A percentile compares a stretch with the other conserved stretches of the same genome.
Conservation (phyloP, 1,140 invertebrate species). For the Oreohelix idahoensis region DNA sequence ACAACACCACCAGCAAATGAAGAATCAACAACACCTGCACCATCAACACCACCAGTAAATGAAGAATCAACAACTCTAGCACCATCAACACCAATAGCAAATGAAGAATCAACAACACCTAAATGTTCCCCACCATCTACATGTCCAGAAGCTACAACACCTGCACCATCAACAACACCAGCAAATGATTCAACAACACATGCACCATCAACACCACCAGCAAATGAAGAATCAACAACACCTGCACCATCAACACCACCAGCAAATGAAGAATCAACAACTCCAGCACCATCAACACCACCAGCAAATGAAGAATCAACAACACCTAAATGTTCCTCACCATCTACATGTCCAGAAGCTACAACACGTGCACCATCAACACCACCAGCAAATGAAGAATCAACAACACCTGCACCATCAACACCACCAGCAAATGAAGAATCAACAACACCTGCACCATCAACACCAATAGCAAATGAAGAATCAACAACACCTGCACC, state of each 20-base stretch:
- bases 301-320: too few relatives aligned
- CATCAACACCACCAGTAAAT: too few relatives aligned
- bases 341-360: neutral
- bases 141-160: neutral
- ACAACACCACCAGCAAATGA: too few relatives aligned
- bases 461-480: neutral
- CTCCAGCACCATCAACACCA: too few relatives aligned
- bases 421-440: slow-evolving; percentile 27
- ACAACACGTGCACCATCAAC: neutral
- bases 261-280: too few relatives aligned
- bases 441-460: neutral
- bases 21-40: too few relatives aligned
- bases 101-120: too few relatives aligned
- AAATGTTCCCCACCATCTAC: neutral
- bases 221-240: neutral
- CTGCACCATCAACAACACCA: neutral
- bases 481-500: neutral
- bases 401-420: slow-evolving; percentile 2
- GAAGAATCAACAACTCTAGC: too few relatives aligned
- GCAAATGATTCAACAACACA: neutral
- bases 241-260: too few relatives aligned
- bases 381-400: too few relatives aligned
- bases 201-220: slow-evolving; percentile 28
- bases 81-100: too few relatives aligned
- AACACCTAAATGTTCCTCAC: slow-evolving; percentile 20